Percentiles rank a stretch among this genome's conserved stretches.
Conservation (phyloP, 1,140 invertebrate species). For the Nasonia giraulti region DNA sequence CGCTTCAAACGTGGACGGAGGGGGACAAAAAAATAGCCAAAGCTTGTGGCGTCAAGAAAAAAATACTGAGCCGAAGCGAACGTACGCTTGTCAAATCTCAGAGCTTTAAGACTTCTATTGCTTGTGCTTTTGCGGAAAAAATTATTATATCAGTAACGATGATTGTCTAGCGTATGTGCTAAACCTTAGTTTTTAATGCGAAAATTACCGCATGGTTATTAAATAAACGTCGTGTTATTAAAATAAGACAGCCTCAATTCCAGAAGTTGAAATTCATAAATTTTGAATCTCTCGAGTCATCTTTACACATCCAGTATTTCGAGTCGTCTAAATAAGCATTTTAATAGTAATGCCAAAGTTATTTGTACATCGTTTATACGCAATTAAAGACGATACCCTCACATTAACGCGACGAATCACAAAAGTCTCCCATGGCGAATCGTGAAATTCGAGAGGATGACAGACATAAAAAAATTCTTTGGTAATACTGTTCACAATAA, state of each 20-base stretch:
- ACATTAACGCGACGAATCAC: background rate
- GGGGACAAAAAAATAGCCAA: background rate
- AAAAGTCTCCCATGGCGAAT: background rate
- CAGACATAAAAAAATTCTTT: slow-evolving; percentile 33
- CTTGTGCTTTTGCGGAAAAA: background rate
- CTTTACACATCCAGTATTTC: background rate
- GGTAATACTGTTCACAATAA: slow-evolving; percentile 49
- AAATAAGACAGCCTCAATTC: background rate
- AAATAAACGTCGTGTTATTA: background rate
- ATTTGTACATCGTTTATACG: background rate
- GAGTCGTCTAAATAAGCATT: background rate
- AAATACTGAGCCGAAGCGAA: background rate
- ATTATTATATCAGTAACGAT: no score
- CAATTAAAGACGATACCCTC: background rate
- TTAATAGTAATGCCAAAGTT: background rate
- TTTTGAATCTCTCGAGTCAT: background rate
- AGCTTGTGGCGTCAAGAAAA: background rate
- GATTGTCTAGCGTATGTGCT: background rate
- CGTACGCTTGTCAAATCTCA: background rate
- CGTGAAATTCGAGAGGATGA: background rate
- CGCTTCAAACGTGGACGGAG: slow-evolving; percentile 44
- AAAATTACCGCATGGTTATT: background rate
- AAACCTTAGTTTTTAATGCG: background rate
- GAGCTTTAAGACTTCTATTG: background rate
- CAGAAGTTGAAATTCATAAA: background rate